Conservation (phyloP, 1,140 invertebrate genomes). For the Aphelenchoides besseyi region DNA sequence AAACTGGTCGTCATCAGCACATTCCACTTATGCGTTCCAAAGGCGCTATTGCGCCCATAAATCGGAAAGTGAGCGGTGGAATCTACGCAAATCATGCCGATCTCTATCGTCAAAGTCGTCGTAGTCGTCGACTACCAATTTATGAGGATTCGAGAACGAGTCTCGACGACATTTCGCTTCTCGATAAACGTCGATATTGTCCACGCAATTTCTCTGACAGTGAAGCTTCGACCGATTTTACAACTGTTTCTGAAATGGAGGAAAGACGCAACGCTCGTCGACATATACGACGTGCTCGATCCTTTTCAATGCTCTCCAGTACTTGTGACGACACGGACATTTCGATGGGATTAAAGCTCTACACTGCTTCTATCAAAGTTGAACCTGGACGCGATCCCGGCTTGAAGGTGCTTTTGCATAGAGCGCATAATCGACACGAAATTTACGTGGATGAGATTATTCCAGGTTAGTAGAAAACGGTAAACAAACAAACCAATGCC, state of each 20-base stretch:
- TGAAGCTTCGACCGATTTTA: background rate
- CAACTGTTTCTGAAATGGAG: background rate
- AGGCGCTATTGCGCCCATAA: background rate
- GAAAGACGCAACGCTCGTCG: background rate
- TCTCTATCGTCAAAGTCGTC: background rate
- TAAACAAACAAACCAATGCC: background rate
- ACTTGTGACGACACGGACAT: constrained; percentile 14
- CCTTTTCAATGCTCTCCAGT: background rate
- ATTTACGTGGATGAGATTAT: background rate
- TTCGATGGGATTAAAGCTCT: background rate
- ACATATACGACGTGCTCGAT: background rate
- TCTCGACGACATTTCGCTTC: background rate
- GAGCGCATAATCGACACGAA: background rate
- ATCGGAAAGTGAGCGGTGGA: background rate
- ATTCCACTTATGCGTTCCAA: background rate
- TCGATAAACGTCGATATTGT: background rate
- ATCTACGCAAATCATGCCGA: background rate
- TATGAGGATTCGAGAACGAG: background rate
- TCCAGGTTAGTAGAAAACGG: background rate
- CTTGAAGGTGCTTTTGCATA: background rate
- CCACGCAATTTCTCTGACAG: background rate
- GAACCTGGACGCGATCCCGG: background rate
- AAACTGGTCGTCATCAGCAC: background rate
- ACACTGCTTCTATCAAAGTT: background rate
- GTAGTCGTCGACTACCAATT: background rate